Evolutionary conservation across 2,113 vertebrate genomes (phyloP), one percentile per base, ranked within the genome.

Genomic region (Chrysemys picta): DNA sequence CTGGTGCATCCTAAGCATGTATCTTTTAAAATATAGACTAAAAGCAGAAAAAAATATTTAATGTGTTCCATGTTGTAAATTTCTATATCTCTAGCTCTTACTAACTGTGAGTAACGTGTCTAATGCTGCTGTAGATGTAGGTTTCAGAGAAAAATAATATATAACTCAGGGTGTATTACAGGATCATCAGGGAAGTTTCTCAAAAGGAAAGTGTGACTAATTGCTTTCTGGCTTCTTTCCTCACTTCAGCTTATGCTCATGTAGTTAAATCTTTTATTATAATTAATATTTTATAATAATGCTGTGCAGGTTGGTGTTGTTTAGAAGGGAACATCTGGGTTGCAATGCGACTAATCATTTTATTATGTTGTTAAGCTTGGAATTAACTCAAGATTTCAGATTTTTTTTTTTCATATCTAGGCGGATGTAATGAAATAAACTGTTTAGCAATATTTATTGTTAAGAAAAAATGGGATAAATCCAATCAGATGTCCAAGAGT

Each of bases 261-360:
- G 27, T 89, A 93, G 4, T 3, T 82, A 54, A 78, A 87, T 86
- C 8, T 75, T 92, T 82, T 31, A 49, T 16, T 94, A 5, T 29
- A 52, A 85, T 86, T 89, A 90, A 88, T 45, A 87, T 10, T 80
- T 25, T 83, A 91, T 79, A 80, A 90, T 87, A 81, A 80, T 87
- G 11, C 22, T 95, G 38, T 50, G 27, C 11, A 84, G 11, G 10
- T 78, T 79, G 59, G 10, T 49, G 13, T 2, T 1, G 29, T 49
- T 80, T 82, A 75, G n/a, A 57, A 59, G 13, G 59, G 53, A 88
- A 76, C 38, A 2, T 52, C n/a, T 80, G 38, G 42, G 82, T n/a
- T n/a, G 1, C 45, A 82, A 82, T 25, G 49, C 3, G 10, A 49
- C 27, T 62, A 52, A 95, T 25, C 54, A 38, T 76, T 87, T 88